Base-by-base conservation (phyloP, 2,797 vertebrate genomes). In the Pogoniulus pusillus region DNA sequence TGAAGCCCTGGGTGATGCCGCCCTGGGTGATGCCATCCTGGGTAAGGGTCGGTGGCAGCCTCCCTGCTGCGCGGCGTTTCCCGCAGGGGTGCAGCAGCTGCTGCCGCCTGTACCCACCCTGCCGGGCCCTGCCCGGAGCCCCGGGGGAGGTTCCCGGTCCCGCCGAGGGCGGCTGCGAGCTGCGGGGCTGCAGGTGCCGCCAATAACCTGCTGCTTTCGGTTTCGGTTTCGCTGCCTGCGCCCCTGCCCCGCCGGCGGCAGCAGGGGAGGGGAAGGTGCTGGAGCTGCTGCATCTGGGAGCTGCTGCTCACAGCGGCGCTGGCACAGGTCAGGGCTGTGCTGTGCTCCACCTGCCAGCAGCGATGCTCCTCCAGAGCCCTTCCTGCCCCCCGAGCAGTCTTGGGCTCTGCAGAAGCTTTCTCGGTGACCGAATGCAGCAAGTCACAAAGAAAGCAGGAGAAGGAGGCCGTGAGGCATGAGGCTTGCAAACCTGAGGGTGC, bases 141-240 rank as follows among this genome's bases (percentile, higher is more conserved):
- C 43, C 2, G 27, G 45, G 35, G 16, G 4, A 4, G 7, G 24
- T 12, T 2, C 24, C 27, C 5, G 10, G 8, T 4, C 29, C 43
- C 59, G 37, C 32, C 59, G 3, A 34, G 32, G 3, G 3, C 8
- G 30, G 45, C 4, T 16, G 23, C 2, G 37, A 57, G 20, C 0
- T 0, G 0, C 35, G 49, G 20, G 62, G n/a, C 34, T 58, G 34
- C 62, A n/a, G 30, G 7, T 7, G 12, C 16, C 35, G 9, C 29
- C 13, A 41, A 8, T 54, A 87, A 80, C 2, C 6, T 66, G 80
- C 65, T 29, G 7, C n/a, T 51, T 86, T 45, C 29, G 15, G 65
- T 47, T 87, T 79, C 59, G 43, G 60, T 15, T 5, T 2, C 62
- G 29, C 27, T 62, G 2, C 0, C 10, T 9, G 16, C 37, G 49